phyloP scores from a whole-genome alignment of 2,888 invertebrate species.

The Aspidiotus destructor region DNA sequence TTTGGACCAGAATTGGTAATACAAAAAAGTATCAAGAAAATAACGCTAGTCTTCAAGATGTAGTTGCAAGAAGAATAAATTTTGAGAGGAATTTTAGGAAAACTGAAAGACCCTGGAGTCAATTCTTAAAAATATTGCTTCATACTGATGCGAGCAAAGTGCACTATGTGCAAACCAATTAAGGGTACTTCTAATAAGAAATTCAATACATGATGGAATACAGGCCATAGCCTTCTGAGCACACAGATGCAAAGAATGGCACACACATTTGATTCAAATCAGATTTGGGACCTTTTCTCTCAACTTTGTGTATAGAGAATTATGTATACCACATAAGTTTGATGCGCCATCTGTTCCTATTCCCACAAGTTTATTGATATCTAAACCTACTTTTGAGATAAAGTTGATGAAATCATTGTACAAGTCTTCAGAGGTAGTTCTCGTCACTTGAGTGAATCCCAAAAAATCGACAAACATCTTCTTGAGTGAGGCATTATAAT shows the following conservation, averaged over 20 bases:
- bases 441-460: constrained; percentile 31
- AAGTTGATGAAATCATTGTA: constrained; percentile 5
- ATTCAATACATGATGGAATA: background rate
- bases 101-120: too few relatives aligned
- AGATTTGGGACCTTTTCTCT: background rate
- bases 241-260: background rate
- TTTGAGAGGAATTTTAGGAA: too few relatives aligned
- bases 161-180: background rate
- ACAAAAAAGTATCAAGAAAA: too few relatives aligned
- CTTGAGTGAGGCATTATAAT: constrained; percentile 35
- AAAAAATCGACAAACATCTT: constrained; percentile 35
- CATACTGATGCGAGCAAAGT: background rate
- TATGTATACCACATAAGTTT: constrained; percentile 36
- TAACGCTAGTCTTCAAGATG: too few relatives aligned
- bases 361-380: constrained; percentile 35
- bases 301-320: background rate
- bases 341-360: constrained; percentile 38
- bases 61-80: too few relatives aligned
- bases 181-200: background rate
- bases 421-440: constrained; percentile 8
- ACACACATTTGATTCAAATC: background rate
- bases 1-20: too few relatives aligned
- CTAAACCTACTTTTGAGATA: constrained; percentile 22
- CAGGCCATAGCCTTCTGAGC: background rate
- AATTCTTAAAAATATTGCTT: too few relatives aligned